Evolutionary conservation across 2,888 invertebrate species (phyloP), one percentile per base, ranked within the genome.

Genomic region (Epinotia brunnichana): DNA sequence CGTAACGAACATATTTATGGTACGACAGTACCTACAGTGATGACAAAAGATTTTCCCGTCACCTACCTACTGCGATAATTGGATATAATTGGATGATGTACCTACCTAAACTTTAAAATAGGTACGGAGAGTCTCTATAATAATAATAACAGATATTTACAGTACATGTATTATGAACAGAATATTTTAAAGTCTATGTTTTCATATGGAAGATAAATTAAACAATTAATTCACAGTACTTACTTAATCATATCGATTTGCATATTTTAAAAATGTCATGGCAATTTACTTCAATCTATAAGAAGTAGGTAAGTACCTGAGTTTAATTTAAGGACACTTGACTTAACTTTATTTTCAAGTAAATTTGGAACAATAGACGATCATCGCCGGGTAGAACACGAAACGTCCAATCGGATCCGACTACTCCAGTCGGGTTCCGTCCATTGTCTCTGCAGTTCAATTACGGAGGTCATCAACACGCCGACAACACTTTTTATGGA

Each of bases 381-480:
- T 41, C 66, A 10, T 1, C 54, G 21, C 29, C 29, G 64, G 64
- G 53, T 19, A 59, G 59, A 69, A 54, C 53, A 51, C 59, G 19
- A 69, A 68, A 63, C 59, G 44, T 70, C 64, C 68, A 69, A 69
- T 73, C 62, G 73, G 63, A 69, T 82, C 82, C 82, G 87, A 87
- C 88, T 88, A 87, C 88, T 90, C 85, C 82, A 83, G 79, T 82
- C 83, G 83, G 83, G 86, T 86, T 86, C 87, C 87, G 83, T 86
- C 84, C 85, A 92, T 92, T 93, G 93, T 93, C 90, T 92, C 90
- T 90, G 90, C 87, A 91, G 83, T 85, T 88, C 91, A 90, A 92
- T 92, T 88, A 91, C 87, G 86, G 91, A 88, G 93, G 90, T 93
- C 93, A 89, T 92, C 90, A 93, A 91, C 93, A 93, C 90, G 90